These are phyloP conservation scores for Balanococcus diminutus DNA, from an alignment of 2,888 invertebrate genomes.

Conservation along the genomic window DNA sequence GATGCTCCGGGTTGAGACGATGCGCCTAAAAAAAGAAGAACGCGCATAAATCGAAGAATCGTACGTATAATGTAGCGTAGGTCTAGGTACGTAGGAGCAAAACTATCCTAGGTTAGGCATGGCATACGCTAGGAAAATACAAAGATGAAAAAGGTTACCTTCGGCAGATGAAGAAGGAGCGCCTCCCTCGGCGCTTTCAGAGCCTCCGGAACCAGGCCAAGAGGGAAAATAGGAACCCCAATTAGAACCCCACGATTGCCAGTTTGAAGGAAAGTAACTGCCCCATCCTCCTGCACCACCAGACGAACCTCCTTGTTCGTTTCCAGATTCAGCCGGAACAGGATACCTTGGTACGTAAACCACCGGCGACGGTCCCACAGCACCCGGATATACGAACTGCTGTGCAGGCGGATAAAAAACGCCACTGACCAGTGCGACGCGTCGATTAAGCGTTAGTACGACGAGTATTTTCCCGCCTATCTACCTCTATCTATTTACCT, in stretches of 20 bases:
- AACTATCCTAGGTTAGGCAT: no score
- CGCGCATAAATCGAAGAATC: no score
- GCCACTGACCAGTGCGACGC: background rate
- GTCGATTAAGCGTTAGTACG: background rate
- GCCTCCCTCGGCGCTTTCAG: background rate
- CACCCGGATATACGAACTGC: slow-evolving; percentile 8
- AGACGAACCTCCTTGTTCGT: slow-evolving; percentile 23
- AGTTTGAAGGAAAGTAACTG: slow-evolving; percentile 15
- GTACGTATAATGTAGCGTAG: background rate
- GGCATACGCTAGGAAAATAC: background rate
- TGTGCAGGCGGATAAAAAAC: slow-evolving; percentile 32
- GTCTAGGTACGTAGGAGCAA: background rate
- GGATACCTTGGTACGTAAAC: slow-evolving; percentile 16
- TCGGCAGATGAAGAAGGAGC: background rate
- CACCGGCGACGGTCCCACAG: slow-evolving; percentile 1
- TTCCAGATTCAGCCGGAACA: background rate
- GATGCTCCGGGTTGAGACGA: background rate
- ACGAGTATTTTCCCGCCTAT: no score
- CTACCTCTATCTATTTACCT: background rate
- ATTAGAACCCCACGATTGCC: background rate
- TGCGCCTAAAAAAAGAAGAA: background rate
- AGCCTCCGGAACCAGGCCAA: background rate
- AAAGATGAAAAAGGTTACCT: background rate
- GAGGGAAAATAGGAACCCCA: slow-evolving; percentile 2
- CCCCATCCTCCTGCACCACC: background rate